Percentiles rank a stretch among this genome's conserved stretches.
Conservation (phyloP, 53 echinoderm and acorn worm species). For the Antedon mediterranea region DNA sequence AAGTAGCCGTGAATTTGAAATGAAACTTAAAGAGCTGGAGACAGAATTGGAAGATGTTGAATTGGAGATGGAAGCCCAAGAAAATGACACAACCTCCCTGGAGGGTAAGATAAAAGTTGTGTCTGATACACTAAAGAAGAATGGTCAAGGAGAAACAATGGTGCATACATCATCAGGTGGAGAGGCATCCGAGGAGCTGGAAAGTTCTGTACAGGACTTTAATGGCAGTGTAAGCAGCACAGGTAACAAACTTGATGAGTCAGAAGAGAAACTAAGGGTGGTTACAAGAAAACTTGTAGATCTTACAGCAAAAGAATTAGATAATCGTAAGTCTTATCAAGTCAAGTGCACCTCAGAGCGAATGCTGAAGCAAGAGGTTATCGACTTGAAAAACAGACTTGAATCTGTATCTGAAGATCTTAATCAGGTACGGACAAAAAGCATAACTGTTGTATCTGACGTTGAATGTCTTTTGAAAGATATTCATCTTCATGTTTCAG, state of each 20-base stretch:
- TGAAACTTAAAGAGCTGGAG: constrained; percentile 58
- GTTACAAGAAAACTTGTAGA: constrained; percentile 85
- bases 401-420: constrained; percentile 19
- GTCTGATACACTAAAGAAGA: constrained; percentile 46
- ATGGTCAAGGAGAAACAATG: constrained; percentile 30
- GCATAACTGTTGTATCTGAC: not conserved
- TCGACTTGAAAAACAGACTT: constrained; percentile 22
- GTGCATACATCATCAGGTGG: constrained; percentile 26
- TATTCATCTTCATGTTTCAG: not conserved
- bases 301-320: constrained; percentile 73
- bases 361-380: constrained; percentile 57
- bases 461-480: not conserved
- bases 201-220: constrained; percentile 22
- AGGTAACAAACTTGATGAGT: constrained; percentile 51
- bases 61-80: constrained; percentile 42
- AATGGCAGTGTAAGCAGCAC: constrained; percentile 20
- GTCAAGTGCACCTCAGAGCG: constrained; percentile 61
- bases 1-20: constrained; percentile 39
- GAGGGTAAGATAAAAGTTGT: constrained; percentile 63
- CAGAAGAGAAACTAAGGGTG: constrained; percentile 72
- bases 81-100: constrained; percentile 41
- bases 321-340: constrained; percentile 76
- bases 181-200: constrained; percentile 7
- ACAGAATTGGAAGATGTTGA: constrained; percentile 52
- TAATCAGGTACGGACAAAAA: constrained; percentile 71